Evolutionary conservation across 2,113 vertebrate genomes (phyloP).

Genomic region (Euleptes europaea): DNA sequence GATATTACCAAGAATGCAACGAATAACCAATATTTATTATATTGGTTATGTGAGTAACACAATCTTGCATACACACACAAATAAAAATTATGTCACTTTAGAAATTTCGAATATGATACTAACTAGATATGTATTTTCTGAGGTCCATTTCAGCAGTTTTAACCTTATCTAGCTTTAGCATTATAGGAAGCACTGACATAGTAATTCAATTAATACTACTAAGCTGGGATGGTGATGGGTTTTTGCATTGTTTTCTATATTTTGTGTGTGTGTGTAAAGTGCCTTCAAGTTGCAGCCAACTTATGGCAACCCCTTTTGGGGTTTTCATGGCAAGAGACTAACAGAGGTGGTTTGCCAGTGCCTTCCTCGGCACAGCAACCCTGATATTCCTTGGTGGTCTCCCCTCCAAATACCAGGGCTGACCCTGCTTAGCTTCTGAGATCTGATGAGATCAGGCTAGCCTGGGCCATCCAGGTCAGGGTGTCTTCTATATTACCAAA

Average conservation of each 20-base stretch:
- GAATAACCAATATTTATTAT: conserved; percentile 71
- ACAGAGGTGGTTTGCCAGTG: too few relatives aligned
- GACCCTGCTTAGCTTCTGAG: too few relatives aligned
- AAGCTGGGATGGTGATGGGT: neutral
- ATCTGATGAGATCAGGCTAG: too few relatives aligned
- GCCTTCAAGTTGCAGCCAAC: too few relatives aligned
- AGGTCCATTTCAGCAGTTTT: neutral
- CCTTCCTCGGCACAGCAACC: too few relatives aligned
- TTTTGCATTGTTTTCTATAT: neutral
- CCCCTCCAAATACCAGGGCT: too few relatives aligned
- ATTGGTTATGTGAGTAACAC: too few relatives aligned
- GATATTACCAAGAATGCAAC: conserved; percentile 57
- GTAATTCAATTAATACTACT: neutral
- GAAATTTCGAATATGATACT: neutral
- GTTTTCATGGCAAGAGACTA: too few relatives aligned
- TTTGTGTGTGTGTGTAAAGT: too few relatives aligned
- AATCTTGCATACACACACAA: neutral
- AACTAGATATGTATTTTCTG: neutral
- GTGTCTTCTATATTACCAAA: neutral
- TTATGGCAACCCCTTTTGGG: too few relatives aligned
- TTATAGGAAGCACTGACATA: neutral
- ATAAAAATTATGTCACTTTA: conserved; percentile 8
- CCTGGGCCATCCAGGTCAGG: too few relatives aligned
- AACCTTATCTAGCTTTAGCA: neutral
- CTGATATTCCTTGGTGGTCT: too few relatives aligned